phyloP scores from a whole-genome alignment of 2,888 invertebrate genomes.

The Lampropteryx suffumata region DNA sequence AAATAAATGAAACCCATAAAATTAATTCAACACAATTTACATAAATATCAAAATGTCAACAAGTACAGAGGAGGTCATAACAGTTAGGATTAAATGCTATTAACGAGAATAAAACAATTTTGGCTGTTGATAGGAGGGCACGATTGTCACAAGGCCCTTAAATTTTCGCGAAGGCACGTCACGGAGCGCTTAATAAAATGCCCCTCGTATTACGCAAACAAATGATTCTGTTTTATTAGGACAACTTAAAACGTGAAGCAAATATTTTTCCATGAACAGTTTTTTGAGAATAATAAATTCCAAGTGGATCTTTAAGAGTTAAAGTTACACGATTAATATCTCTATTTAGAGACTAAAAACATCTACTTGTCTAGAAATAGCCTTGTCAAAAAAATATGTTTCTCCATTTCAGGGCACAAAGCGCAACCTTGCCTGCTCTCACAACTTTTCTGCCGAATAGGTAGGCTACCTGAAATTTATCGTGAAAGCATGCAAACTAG shows the following conservation, averaged over 20 bases:
- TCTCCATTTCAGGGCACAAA: too few species aligned
- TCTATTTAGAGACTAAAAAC: too few species aligned
- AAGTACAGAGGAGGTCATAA: slow-evolving; percentile 42
- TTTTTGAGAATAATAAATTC: not conserved
- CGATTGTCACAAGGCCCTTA: slow-evolving; percentile 56
- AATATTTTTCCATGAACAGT: slow-evolving; percentile 23
- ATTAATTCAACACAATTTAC: slow-evolving; percentile 21
- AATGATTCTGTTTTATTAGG: slow-evolving; percentile 49
- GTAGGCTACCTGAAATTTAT: too few species aligned
- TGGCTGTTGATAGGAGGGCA: slow-evolving; percentile 41
- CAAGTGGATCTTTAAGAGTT: not conserved
- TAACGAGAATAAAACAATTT: slow-evolving; percentile 53
- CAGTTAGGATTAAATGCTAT: slow-evolving; percentile 51
- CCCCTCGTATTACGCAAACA: slow-evolving; percentile 45
- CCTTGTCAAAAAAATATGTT: too few species aligned
- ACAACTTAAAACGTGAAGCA: slow-evolving; percentile 35
- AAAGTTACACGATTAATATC: too few species aligned
- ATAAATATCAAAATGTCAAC: slow-evolving; percentile 44
- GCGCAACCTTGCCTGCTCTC: too few species aligned
- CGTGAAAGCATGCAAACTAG: too few species aligned
- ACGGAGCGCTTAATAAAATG: slow-evolving; percentile 49
- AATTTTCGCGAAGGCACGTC: slow-evolving; percentile 66
- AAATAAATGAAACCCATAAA: slow-evolving; percentile 23
- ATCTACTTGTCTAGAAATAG: too few species aligned
- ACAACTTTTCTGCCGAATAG: too few species aligned